Percentiles rank a stretch among this genome's conserved stretches.
Evolutionary conservation across 2,797 vertebrate species (phyloP).

Genomic region (Oryzias sinensis): DNA sequence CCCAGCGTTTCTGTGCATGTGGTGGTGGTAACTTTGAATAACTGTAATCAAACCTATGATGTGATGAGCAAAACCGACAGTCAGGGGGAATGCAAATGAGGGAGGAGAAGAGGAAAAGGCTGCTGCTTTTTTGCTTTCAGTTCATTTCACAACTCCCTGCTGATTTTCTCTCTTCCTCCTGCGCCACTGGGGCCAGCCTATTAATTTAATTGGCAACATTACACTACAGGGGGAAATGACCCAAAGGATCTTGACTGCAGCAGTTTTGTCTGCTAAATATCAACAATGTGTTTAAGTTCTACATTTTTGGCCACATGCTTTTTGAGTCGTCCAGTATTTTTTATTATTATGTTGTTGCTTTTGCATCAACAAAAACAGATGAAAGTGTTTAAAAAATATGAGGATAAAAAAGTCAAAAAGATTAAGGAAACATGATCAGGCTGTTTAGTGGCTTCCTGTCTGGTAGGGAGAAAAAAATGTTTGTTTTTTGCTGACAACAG

Average conservation of each 20-base stretch:
- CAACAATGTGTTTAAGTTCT: constrained; percentile 18
- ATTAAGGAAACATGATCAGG: background rate
- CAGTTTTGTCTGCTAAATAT: constrained; percentile 31
- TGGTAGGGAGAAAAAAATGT: too few species aligned
- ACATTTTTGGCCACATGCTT: background rate
- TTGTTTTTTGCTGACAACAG: too few species aligned
- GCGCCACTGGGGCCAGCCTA: constrained; percentile 41
- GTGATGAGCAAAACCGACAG: constrained; percentile 44
- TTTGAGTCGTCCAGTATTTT: background rate
- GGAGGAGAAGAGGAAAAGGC: constrained; percentile 28
- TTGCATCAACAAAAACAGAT: too few species aligned
- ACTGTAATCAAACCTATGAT: constrained; percentile 56
- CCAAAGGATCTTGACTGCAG: constrained; percentile 29
- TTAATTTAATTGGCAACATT: constrained; percentile 58
- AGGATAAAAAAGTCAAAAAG: background rate
- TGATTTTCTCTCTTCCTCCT: constrained; percentile 45
- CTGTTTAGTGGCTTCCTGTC: too few species aligned
- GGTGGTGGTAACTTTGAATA: constrained; percentile 39
- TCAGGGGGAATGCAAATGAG: constrained; percentile 18
- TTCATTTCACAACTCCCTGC: constrained; percentile 49
- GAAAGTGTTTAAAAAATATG: background rate
- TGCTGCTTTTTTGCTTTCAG: constrained; percentile 43
- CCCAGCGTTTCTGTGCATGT: constrained; percentile 18
- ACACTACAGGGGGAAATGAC: constrained; percentile 56
- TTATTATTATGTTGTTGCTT: background rate